These are phyloP conservation scores for Sakesphorus luctuosus DNA, from an alignment of 2,113 vertebrate species.

Conservation along the genomic window DNA sequence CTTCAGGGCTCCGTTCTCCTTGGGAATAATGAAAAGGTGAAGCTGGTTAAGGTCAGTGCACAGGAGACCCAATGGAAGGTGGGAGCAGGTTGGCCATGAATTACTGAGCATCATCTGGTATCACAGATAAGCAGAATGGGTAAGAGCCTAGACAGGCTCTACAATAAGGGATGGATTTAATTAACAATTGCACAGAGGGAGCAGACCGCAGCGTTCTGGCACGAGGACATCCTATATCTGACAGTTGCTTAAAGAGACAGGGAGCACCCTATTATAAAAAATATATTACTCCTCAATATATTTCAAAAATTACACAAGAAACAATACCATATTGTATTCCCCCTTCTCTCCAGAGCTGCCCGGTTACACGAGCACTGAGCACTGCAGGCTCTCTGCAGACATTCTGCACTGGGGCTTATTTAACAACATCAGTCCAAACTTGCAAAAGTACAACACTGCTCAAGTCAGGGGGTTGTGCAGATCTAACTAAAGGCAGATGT, in stretches of 20 bases:
- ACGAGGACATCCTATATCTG: conserved; percentile 23
- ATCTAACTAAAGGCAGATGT: conserved; percentile 66
- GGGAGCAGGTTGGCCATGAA: conserved; percentile 55
- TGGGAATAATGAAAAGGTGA: conserved; percentile 55
- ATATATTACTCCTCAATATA: conserved; percentile 37
- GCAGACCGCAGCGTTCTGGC: conserved; percentile 55
- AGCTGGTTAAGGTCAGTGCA: conserved; percentile 53
- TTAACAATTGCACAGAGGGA: conserved; percentile 63
- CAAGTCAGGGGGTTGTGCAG: conserved; percentile 29
- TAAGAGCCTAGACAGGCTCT: conserved; percentile 46
- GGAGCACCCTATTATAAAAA: conserved; percentile 59
- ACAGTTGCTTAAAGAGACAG: conserved; percentile 67
- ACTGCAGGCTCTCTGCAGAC: not conserved
- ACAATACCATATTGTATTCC: conserved; percentile 60
- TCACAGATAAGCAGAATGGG: conserved; percentile 52
- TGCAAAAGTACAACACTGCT: conserved; percentile 32
- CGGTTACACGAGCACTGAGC: conserved; percentile 11
- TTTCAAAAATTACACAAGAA: conserved; percentile 46
- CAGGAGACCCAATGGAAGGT: conserved; percentile 38
- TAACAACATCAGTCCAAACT: conserved; percentile 51
- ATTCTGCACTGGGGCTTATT: conserved; percentile 24
- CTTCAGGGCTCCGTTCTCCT: not conserved
- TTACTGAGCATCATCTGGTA: conserved; percentile 63
- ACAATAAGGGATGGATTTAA: conserved; percentile 68
- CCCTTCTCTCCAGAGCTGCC: conserved; percentile 19